Conservation (phyloP, 2,113 vertebrate genomes). For the Hippocampus guttulatus region DNA sequence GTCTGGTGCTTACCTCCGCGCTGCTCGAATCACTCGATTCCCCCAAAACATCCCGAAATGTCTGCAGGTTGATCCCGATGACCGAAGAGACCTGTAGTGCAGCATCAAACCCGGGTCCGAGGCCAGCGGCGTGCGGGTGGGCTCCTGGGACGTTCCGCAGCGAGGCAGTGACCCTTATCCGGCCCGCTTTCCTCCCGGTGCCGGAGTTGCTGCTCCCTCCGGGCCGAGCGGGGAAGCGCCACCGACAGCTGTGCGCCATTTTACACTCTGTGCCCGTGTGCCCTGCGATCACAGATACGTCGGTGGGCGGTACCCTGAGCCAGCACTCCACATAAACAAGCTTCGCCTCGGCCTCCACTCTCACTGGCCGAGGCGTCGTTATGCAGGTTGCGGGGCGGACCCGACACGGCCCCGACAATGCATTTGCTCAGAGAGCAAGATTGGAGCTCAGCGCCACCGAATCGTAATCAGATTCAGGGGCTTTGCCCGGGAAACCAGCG, state of each 20-base stretch:
- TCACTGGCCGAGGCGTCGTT: conserved; percentile 56
- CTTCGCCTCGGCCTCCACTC: conserved; percentile 40
- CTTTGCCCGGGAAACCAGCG: conserved; percentile 63
- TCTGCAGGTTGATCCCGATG: conserved; percentile 93
- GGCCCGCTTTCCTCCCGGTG: conserved; percentile 88
- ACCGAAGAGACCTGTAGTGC: conserved; percentile 91
- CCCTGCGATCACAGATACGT: conserved; percentile 74
- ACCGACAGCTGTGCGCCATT: conserved; percentile 99
- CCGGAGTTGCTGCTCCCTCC: conserved; percentile 88
- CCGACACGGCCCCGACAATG: conserved; percentile 70
- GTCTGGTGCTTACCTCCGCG: conserved; percentile 79
- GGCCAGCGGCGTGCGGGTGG: conserved; percentile 70
- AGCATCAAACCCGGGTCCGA: conserved; percentile 90
- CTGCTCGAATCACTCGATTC: conserved; percentile 89
- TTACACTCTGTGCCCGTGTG: conserved; percentile 83
- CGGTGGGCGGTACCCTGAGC: conserved; percentile 80
- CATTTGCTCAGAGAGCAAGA: conserved; percentile 57
- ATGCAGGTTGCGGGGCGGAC: conserved; percentile 75
- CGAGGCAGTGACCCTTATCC: conserved; percentile 79
- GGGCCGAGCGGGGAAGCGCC: conserved; percentile 99
- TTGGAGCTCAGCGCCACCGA: conserved; percentile 48
- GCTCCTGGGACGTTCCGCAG: conserved; percentile 72
- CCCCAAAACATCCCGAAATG: conserved; percentile 93
- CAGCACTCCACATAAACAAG: conserved; percentile 73
- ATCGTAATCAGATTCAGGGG: conserved; percentile 68